Conservation (phyloP, 2,888 invertebrate species). For the Notodonta dromedarius region DNA sequence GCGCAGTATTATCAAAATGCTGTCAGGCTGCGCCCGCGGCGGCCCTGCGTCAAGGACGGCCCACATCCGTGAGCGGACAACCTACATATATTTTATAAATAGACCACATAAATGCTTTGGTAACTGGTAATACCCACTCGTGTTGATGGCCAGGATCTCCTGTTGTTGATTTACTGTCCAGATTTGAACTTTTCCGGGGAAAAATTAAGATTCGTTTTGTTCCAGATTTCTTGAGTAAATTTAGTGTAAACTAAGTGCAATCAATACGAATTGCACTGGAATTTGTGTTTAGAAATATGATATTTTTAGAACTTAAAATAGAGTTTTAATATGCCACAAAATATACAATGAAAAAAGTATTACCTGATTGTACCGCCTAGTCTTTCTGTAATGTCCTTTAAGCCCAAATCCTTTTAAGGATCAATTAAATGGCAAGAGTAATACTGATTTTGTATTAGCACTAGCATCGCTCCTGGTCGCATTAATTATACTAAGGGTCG, state of each 20-base stretch:
- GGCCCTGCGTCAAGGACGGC: constrained; percentile 45
- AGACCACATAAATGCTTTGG: constrained; percentile 28
- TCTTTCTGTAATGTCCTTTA: too few relatives aligned
- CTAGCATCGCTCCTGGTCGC: too few relatives aligned
- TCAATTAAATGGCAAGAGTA: too few relatives aligned
- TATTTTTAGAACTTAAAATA: too few relatives aligned
- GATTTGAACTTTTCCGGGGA: not conserved
- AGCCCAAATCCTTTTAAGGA: too few relatives aligned
- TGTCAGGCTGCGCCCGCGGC: constrained; percentile 24
- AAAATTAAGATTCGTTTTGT: too few relatives aligned
- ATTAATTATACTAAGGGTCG: too few relatives aligned
- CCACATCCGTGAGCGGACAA: constrained; percentile 43
- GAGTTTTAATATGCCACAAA: too few relatives aligned
- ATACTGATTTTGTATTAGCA: too few relatives aligned
- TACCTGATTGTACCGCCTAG: too few relatives aligned
- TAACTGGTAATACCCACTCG: constrained; percentile 19
- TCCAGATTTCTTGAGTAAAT: not conserved
- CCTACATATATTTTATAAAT: constrained; percentile 40
- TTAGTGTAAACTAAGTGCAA: not conserved
- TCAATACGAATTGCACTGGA: not conserved
- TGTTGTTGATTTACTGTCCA: not conserved
- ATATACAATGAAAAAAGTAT: too few relatives aligned
- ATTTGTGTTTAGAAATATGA: not conserved
- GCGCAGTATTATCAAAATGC: constrained; percentile 5
- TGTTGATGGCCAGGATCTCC: constrained; percentile 16